phyloP scores from a whole-genome alignment of 2,797 vertebrate species.

The Pogoniulus pusillus region DNA sequence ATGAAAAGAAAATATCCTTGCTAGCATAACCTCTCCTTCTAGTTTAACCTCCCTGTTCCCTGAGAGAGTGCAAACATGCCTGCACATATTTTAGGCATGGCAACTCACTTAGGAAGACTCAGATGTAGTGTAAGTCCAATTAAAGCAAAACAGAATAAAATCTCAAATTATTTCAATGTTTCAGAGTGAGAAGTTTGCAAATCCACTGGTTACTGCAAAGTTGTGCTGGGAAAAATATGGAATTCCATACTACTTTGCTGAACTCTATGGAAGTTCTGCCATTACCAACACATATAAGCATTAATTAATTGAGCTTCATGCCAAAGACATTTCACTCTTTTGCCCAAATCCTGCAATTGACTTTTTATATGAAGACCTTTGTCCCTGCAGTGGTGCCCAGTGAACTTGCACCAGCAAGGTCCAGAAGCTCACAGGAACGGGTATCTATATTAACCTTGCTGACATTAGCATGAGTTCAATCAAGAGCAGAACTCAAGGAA shows the following conservation, averaged over 20 bases:
- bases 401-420: neutral
- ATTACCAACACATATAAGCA: neutral
- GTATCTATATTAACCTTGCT: neutral
- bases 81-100: slow-evolving; percentile 52
- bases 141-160: slow-evolving; percentile 55
- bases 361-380: neutral
- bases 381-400: neutral
- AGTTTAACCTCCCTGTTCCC: slow-evolving; percentile 51
- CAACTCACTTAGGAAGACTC: slow-evolving; percentile 51
- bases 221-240: slow-evolving; percentile 45
- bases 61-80: slow-evolving; percentile 57
- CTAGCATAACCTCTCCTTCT: slow-evolving; percentile 42
- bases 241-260: slow-evolving; percentile 3
- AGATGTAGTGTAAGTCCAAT: slow-evolving; percentile 45
- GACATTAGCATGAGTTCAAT: neutral
- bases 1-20: slow-evolving; percentile 61
- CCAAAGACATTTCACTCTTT: neutral
- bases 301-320: neutral
- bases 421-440: neutral
- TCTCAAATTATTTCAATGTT: slow-evolving; percentile 67
- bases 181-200: slow-evolving; percentile 31
- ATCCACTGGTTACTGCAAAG: slow-evolving; percentile 45
- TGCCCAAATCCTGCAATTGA: neutral
- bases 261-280: slow-evolving; percentile 33
- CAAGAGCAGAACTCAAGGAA: slow-evolving; percentile 19